Percentiles rank a stretch among this genome's conserved stretches.
Conservation (phyloP, 2,113 vertebrate species). For the Panthera leo region DNA sequence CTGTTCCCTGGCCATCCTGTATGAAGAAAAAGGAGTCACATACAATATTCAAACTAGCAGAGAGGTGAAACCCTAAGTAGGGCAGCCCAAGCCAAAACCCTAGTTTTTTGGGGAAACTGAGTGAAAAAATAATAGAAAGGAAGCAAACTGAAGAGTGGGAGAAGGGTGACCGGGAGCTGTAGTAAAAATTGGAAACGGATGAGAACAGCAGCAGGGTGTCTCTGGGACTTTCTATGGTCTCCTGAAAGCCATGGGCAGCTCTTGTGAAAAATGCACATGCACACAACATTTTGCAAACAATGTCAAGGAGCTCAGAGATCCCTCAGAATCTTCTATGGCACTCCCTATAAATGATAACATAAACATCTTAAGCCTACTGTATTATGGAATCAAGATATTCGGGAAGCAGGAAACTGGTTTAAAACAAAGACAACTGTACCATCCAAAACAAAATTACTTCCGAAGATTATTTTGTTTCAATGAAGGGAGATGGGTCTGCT, state of each 20-base stretch:
- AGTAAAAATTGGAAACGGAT: not conserved
- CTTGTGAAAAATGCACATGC: not conserved
- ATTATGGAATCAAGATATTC: not conserved
- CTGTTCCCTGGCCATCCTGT: not conserved
- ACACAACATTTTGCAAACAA: not conserved
- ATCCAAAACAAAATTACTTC: conserved; percentile 32
- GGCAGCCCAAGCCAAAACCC: not conserved
- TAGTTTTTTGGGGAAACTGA: not conserved
- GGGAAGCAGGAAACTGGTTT: not conserved
- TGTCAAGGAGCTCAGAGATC: not conserved
- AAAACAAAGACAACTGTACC: not conserved
- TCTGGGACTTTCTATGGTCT: not conserved
- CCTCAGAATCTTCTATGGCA: not conserved
- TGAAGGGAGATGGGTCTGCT: not conserved
- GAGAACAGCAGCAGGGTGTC: not conserved
- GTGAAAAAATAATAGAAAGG: not conserved
- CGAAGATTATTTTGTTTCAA: conserved; percentile 21
- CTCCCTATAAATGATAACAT: not conserved
- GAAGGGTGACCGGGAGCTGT: not conserved
- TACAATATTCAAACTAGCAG: not conserved
- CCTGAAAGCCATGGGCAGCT: rapidly evolving
- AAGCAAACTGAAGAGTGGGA: not conserved
- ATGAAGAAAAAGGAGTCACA: not conserved
- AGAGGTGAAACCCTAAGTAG: not conserved
- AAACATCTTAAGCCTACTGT: not conserved